phyloP scores from a whole-genome alignment of 2,797 vertebrate species.

The Argentina silus region DNA sequence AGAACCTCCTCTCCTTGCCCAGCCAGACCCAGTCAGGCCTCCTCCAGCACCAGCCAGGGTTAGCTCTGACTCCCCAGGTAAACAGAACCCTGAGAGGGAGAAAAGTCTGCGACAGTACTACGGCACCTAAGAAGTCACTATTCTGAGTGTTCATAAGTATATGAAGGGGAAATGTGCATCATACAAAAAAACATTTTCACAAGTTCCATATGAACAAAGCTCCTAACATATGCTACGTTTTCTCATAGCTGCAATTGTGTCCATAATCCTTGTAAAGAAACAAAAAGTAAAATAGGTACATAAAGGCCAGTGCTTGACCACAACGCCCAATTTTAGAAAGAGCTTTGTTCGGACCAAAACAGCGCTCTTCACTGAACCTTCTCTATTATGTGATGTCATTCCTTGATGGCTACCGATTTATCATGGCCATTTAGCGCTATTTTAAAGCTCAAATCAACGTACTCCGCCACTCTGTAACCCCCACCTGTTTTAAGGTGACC shows the following conservation, averaged over 20 bases:
- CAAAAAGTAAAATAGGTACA: no score
- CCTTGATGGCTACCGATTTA: no score
- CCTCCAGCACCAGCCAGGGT: conserved; percentile 88
- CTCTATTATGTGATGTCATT: no score
- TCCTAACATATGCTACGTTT: background rate
- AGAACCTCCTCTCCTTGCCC: conserved; percentile 89
- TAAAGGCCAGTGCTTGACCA: no score
- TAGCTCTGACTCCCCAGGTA: conserved; percentile 92
- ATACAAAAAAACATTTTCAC: background rate
- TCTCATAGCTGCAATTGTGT: background rate
- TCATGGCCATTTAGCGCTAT: no score
- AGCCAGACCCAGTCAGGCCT: conserved; percentile 85
- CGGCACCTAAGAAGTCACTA: background rate
- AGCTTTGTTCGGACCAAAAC: no score
- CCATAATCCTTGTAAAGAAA: no score
- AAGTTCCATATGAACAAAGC: background rate
- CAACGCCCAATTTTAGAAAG: no score
- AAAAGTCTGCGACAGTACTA: background rate
- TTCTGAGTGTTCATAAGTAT: background rate
- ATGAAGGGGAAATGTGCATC: background rate
- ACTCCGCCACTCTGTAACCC: no score
- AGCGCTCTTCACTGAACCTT: no score
- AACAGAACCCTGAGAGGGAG: conserved; percentile 13
- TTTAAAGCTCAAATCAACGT: no score
- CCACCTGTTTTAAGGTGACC: no score